Evolutionary conservation across 30 jellyfish, hydroid and myxozoan genomes (phyloP), one percentile per base, ranked within the genome.

Genomic region (Aurelia aurita): DNA sequence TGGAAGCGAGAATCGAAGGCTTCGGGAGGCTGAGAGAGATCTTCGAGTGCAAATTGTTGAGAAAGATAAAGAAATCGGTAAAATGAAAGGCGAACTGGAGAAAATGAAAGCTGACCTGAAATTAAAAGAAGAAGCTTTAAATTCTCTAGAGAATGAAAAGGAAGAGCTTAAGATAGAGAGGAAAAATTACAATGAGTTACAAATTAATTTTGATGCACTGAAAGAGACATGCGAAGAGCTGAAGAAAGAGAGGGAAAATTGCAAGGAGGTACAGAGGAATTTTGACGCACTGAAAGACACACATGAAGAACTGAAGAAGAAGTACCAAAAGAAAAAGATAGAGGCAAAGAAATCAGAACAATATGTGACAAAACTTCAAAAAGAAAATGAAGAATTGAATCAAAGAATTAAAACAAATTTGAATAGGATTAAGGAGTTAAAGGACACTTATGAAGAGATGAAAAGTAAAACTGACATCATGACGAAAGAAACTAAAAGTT

Each of bases 341-440:
- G 84, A 45, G 26, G 22, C 31, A n/a, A 49, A 72, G 21, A 29
- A 72, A n/a, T 13, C 71, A n/a, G 84, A 29, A 14, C 55, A 72
- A 49, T 29, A 23, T 5, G 5, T 49, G 15, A 11, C 70, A 7
- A 72, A 72, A 18, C 46, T 72, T 6, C 71, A 72, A 23, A 28
- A 49, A 18, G 84, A 72, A 14, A 72, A 72, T 55, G 20, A 49
- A 7, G 84, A 59, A 10, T 18, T 72, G 16, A 72, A 72, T 25
- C 49, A 19, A 18, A 46, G 35, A 27, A 16, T 47, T 5, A 25
- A 31, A 6, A 55, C n/a, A 5, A 43, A 13, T n/a, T 27, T 47
- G 67, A 49, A 51, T 7, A 9, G 44, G 14, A 72, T 70, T 18
- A 43, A 70, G 14, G 16, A 47, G 57, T 35, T 46, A 18, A 72